Evolutionary conservation across 2,113 vertebrate genomes (phyloP).

Genomic region (Sander vitreus): DNA sequence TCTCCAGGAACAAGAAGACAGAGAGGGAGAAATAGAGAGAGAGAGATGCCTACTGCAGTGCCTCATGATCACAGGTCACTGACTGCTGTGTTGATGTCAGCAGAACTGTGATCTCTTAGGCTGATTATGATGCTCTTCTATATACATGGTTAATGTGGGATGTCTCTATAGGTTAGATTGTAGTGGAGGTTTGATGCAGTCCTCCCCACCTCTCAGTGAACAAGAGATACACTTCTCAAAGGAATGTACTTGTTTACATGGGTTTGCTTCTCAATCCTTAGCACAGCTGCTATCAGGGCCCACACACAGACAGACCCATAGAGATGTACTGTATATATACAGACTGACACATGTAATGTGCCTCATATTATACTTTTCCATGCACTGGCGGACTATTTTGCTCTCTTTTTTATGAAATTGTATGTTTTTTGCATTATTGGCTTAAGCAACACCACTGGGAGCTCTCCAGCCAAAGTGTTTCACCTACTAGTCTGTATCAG

Average conservation of each 20-base stretch:
- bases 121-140: slow-evolving; percentile 36
- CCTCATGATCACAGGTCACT: slow-evolving; percentile 74
- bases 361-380: slow-evolving; percentile 5
- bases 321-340: slow-evolving; percentile 15
- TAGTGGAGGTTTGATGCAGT: slow-evolving; percentile 49
- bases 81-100: slow-evolving; percentile 72
- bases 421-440: background rate
- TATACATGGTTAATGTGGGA: slow-evolving; percentile 42
- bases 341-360: slow-evolving; percentile 15
- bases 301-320: slow-evolving; percentile 16
- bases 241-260: slow-evolving; percentile 62
- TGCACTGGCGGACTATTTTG: background rate
- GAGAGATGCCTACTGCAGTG: slow-evolving; percentile 64
- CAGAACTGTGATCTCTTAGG: slow-evolving; percentile 64
- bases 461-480: background rate
- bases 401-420: slow-evolving; percentile 20
- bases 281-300: slow-evolving; percentile 32
- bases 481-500: no score
- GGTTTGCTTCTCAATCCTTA: background rate
- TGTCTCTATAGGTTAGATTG: slow-evolving; percentile 27
- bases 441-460: background rate
- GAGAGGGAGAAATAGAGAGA: slow-evolving; percentile 6
- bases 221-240: slow-evolving; percentile 31
- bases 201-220: slow-evolving; percentile 7
- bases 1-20: slow-evolving; percentile 17